These are phyloP conservation scores for Bicyclus anynana DNA, from an alignment of 1,140 invertebrate species.

Conservation along the genomic window DNA sequence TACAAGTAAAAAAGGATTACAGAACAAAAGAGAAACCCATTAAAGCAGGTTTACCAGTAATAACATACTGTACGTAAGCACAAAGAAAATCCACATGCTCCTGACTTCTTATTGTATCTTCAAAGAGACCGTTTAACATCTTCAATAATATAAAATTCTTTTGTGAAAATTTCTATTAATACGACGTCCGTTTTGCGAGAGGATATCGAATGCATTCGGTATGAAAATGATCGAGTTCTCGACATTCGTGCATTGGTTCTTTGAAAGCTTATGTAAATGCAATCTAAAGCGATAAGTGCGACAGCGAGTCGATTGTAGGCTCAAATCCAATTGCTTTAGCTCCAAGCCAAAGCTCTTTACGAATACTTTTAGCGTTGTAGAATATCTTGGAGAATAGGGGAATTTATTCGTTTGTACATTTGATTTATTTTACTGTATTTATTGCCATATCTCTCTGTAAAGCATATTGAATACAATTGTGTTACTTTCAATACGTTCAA, in stretches of 20 bases:
- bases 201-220: constrained; percentile 15
- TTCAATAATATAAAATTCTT: constrained; percentile 13
- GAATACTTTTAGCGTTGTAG: background rate
- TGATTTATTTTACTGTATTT: background rate
- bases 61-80: constrained; percentile 8
- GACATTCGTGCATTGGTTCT: constrained; percentile 19
- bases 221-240: constrained; percentile 24
- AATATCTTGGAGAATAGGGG: background rate
- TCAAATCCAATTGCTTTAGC: background rate
- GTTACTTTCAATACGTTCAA: background rate
- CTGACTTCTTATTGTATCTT: constrained; percentile 6
- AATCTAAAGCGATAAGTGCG: constrained; percentile 14
- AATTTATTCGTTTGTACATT: background rate
- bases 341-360: background rate
- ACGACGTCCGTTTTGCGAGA: constrained; percentile 7
- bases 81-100: constrained; percentile 10
- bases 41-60: constrained; percentile 14
- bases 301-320: background rate
- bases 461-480: background rate
- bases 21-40: background rate
- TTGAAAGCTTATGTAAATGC: constrained; percentile 26
- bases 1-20: background rate
- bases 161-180: constrained; percentile 15
- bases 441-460: background rate
- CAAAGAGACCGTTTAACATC: background rate